These are phyloP conservation scores for Prionailurus viverrinus DNA, from an alignment of 2,113 vertebrate genomes.

Conservation along the genomic window DNA sequence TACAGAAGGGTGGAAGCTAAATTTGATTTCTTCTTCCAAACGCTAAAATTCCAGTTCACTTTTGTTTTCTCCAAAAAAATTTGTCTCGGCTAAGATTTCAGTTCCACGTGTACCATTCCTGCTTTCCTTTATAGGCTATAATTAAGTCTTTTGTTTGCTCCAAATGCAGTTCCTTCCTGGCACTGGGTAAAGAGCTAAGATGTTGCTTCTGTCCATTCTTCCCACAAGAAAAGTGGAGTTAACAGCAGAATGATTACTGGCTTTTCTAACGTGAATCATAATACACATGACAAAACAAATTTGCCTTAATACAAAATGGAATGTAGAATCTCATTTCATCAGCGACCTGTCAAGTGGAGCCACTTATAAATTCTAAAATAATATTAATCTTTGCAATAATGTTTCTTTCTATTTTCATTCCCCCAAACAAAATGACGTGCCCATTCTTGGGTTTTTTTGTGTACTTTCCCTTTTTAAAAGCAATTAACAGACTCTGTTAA, in stretches of 20 bases:
- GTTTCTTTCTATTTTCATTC: slow-evolving; percentile 63
- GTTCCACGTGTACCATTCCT: slow-evolving; percentile 31
- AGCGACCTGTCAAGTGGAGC: slow-evolving; percentile 69
- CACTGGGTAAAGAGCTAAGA: slow-evolving; percentile 46
- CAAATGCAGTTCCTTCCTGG: slow-evolving; percentile 59
- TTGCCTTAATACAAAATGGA: slow-evolving; percentile 64
- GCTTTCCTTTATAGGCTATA: slow-evolving; percentile 58
- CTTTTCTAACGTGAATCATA: slow-evolving; percentile 73
- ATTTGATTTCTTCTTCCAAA: slow-evolving; percentile 25
- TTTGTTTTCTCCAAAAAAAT: not conserved
- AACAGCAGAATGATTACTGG: slow-evolving; percentile 66
- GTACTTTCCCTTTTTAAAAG: slow-evolving; percentile 45
- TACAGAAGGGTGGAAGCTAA: not conserved
- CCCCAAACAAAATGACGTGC: not conserved
- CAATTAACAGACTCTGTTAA: slow-evolving; percentile 35
- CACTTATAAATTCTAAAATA: slow-evolving; percentile 62
- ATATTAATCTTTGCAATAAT: slow-evolving; percentile 59
- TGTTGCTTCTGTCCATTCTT: slow-evolving; percentile 39
- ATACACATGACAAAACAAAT: slow-evolving; percentile 79
- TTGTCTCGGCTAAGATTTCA: slow-evolving; percentile 63
- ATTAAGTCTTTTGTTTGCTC: slow-evolving; percentile 81
- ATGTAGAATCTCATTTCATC: slow-evolving; percentile 67
- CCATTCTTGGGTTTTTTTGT: slow-evolving; percentile 42
- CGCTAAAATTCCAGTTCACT: not conserved
- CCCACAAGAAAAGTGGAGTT: slow-evolving; percentile 55